Evolutionary conservation across 1,140 invertebrate species (phyloP).

Genomic region (Aphidius gifuensis): DNA sequence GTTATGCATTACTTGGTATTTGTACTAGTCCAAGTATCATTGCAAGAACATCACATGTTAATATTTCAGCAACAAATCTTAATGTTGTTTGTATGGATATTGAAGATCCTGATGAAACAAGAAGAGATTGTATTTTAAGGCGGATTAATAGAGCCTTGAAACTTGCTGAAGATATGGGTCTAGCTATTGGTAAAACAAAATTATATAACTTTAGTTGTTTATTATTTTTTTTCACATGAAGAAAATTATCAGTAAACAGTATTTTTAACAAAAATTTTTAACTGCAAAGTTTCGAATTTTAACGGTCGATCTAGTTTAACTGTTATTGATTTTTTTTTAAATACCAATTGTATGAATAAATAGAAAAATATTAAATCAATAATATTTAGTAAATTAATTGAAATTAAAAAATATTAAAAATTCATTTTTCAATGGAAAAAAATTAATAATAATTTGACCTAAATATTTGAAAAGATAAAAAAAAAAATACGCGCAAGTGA

Average conservation of each 20-base stretch:
- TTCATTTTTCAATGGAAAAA: too few species aligned
- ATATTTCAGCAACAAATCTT: constrained; percentile 59
- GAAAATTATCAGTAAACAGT: background rate
- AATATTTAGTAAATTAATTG: too few species aligned
- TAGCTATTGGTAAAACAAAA: constrained; percentile 38
- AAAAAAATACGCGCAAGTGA: too few species aligned
- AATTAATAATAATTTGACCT: too few species aligned
- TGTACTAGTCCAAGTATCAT: constrained; percentile 57
- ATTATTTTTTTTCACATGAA: background rate
- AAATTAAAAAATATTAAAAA: too few species aligned
- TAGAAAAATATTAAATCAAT: too few species aligned
- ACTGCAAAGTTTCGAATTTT: background rate
- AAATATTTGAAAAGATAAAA: too few species aligned
- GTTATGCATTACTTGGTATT: constrained; percentile 61
- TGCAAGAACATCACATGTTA: constrained; percentile 59
- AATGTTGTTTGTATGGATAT: constrained; percentile 58
- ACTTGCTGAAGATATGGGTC: constrained; percentile 45
- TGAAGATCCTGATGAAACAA: constrained; percentile 55
- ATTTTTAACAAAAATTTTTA: background rate
- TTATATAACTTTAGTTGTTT: background rate
- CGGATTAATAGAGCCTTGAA: constrained; percentile 44
- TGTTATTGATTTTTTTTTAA: too few species aligned
- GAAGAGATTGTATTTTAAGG: constrained; percentile 44
- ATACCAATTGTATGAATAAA: too few species aligned
- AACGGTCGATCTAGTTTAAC: too few species aligned